These are phyloP conservation scores for Drosophila willistoni DNA, from an alignment of 1,140 invertebrate species.

Conservation along the genomic window DNA sequence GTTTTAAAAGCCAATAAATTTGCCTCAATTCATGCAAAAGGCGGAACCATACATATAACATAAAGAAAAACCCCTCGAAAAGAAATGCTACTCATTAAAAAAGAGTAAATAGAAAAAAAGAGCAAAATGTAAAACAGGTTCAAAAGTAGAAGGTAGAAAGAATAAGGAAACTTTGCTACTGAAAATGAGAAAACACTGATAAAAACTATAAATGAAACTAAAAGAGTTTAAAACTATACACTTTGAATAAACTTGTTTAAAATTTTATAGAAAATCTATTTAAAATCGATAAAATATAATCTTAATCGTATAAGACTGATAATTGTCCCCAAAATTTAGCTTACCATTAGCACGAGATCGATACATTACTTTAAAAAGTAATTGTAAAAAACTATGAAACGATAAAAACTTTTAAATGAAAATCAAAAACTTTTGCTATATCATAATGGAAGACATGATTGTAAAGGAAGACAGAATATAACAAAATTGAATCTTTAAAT, in stretches of 20 bases:
- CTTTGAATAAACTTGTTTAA: not conserved
- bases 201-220: not conserved
- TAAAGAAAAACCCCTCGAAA: constrained; percentile 22
- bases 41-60: constrained; percentile 1
- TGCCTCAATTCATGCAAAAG: constrained; percentile 32
- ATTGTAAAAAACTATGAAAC: too few relatives aligned
- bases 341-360: too few relatives aligned
- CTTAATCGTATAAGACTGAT: too few relatives aligned
- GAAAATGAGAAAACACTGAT: not conserved
- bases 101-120: not conserved
- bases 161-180: constrained; percentile 19
- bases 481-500: too few relatives aligned
- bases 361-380: too few relatives aligned
- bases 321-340: too few relatives aligned
- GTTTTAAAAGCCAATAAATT: constrained; percentile 77
- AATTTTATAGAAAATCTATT: not conserved
- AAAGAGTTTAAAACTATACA: too few relatives aligned
- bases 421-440: too few relatives aligned
- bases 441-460: too few relatives aligned
- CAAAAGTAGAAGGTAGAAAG: not conserved
- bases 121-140: constrained; percentile 7
- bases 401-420: too few relatives aligned
- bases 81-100: constrained; percentile 12
- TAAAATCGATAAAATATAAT: not conserved
- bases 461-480: too few relatives aligned